phyloP scores from a whole-genome alignment of 2,888 invertebrate genomes.

The Polydrusus tereticollis region DNA sequence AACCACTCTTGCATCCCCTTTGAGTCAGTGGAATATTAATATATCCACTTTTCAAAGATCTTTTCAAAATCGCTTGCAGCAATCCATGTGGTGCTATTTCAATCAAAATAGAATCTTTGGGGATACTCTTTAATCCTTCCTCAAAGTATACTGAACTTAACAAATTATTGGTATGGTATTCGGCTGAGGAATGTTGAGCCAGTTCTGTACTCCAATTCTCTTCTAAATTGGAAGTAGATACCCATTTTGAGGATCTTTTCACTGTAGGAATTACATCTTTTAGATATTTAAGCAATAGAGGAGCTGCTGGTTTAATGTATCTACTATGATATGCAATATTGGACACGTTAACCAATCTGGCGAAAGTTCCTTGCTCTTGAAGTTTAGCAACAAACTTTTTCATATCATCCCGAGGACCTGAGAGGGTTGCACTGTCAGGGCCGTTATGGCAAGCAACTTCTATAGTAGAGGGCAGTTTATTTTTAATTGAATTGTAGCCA shows the following conservation, averaged over 20 bases:
- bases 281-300: conserved; percentile 65
- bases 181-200: conserved; percentile 73
- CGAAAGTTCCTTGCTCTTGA: conserved; percentile 81
- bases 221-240: conserved; percentile 76
- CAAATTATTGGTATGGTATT: conserved; percentile 78
- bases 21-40: conserved; percentile 83
- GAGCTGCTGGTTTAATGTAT: conserved; percentile 75
- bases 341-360: conserved; percentile 85
- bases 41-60: conserved; percentile 79
- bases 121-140: conserved; percentile 84
- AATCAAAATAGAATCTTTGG: conserved; percentile 84
- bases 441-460: conserved; percentile 87
- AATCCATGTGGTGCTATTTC: conserved; percentile 94
- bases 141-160: conserved; percentile 82
- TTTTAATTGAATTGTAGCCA: conserved; percentile 70
- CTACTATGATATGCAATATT: conserved; percentile 92
- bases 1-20: conserved; percentile 76
- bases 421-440: conserved; percentile 81
- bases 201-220: conserved; percentile 71
- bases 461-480: conserved; percentile 76
- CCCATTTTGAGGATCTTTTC: conserved; percentile 73
- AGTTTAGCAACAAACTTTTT: conserved; percentile 71
- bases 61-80: conserved; percentile 86
- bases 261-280: conserved; percentile 69
- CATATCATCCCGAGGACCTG: conserved; percentile 78